Conservation (phyloP, 2,888 invertebrate genomes). For the Xylocampa areola region DNA sequence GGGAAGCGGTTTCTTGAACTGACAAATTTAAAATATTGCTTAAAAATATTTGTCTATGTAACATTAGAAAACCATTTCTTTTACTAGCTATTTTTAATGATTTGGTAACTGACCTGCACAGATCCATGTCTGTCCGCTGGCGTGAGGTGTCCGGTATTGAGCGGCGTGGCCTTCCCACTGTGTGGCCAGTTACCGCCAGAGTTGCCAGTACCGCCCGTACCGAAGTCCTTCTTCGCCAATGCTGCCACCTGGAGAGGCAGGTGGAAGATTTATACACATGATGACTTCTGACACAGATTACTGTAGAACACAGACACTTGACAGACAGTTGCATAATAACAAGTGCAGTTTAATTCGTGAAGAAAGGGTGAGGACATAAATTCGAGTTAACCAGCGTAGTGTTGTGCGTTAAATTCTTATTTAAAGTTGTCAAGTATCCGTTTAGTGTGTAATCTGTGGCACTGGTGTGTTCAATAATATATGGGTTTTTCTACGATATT, state of each 20-base stretch:
- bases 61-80: neutral
- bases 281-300: neutral
- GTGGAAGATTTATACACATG: slow-evolving; percentile 30
- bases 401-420: no score
- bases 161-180: slow-evolving; percentile 95
- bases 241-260: slow-evolving; percentile 64
- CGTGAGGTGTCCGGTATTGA: slow-evolving; percentile 95
- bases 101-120: slow-evolving; percentile 93
- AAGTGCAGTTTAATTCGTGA: no score
- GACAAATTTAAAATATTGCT: no score
- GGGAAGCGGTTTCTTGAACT: no score
- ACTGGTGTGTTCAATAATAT: neutral
- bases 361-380: no score
- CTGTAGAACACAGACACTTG: slow-evolving; percentile 12
- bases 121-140: slow-evolving; percentile 99
- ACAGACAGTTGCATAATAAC: no score
- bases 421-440: slow-evolving; percentile 6
- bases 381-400: no score
- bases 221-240: slow-evolving; percentile 79
- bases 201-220: slow-evolving; percentile 91
- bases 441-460: neutral
- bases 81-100: neutral
- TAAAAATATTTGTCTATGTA: neutral
- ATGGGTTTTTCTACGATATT: no score
- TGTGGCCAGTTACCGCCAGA: slow-evolving; percentile 94